Percentiles rank a stretch among this genome's conserved stretches.
Evolutionary conservation across 2,113 vertebrate genomes (phyloP).

Genomic region (Pomatostomus ruficeps): DNA sequence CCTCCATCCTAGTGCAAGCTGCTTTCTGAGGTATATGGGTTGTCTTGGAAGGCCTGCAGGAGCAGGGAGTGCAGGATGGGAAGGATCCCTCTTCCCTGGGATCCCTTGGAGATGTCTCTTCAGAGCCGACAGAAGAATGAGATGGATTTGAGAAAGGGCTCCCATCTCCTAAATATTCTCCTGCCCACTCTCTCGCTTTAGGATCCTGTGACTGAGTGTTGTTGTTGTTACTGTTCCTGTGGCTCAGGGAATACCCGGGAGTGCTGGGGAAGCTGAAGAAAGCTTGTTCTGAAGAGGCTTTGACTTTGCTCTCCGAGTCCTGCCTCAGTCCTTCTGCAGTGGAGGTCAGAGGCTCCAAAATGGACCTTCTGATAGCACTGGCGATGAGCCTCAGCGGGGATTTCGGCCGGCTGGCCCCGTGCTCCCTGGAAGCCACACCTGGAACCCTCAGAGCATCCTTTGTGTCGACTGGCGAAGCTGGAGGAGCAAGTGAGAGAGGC

Average conservation of each 20-base stretch:
- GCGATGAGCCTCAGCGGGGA: slow-evolving; percentile 67
- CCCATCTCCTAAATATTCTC: neutral
- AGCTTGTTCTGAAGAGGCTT: slow-evolving; percentile 6
- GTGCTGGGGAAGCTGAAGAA: neutral
- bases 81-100: neutral
- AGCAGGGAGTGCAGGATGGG: slow-evolving; percentile 20
- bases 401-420: neutral
- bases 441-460: neutral
- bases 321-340: slow-evolving; percentile 51
- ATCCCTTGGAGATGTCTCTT: neutral
- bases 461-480: neutral
- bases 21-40: neutral
- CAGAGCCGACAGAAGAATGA: neutral
- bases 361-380: slow-evolving; percentile 61
- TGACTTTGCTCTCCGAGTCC: neutral
- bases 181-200: neutral
- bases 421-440: neutral
- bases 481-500: neutral
- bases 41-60: neutral
- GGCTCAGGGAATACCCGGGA: neutral
- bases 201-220: neutral
- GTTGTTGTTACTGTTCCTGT: slow-evolving; percentile 43
- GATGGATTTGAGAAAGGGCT: neutral
- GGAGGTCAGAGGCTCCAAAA: slow-evolving; percentile 43
- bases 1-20: slow-evolving; percentile 47